Evolutionary conservation across 2,888 invertebrate genomes (phyloP), one percentile per base, ranked within the genome.

Genomic region (Cecidostiba fungosa): DNA sequence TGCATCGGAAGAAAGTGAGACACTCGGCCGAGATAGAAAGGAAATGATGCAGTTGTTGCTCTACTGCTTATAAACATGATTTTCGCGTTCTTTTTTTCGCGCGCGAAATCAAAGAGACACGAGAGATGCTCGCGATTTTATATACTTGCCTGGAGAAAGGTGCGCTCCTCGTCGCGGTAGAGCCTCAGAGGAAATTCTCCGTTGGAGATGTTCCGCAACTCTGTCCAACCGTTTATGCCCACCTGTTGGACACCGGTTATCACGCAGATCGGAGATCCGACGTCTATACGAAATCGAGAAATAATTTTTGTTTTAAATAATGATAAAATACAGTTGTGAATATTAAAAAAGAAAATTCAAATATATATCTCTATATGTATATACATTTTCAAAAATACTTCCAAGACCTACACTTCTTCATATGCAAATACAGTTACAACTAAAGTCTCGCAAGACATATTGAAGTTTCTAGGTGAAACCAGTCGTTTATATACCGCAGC

Each of bases 211-310:
- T 97, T 97, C 88, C 97, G 95, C 78, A 97, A 94, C 90, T 97
- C 97, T 77, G 96, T 94, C 95, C 98, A 98, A 79, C 98, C 98
- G 90, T 95, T 95, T 79, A 95, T 95, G 26, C 97, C 96, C 79
- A 98, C 94, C 92, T 96, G 97, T 93, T 97, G 97, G 4, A 97
- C 97, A 32, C 97, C 96, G 19, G 97, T 97, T 82, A 98, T 97
- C 16, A 97, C 97, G 91, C 98, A 98, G 83, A 97, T 96, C 43
- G 97, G 97, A 19, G 96, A 96, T 90, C 95, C 95, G 16, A 97
- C 96, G 90, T 96, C 97, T 97, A n/a, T n/a, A 92, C 3, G 54
- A 23, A 76, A 23, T 10, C 19, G 62, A 66, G n/a, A 43, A 32
- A 32, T 54, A 50, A 23, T 23, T 39, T n/a, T n/a, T n/a, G n/a